Evolutionary conservation across 2,113 vertebrate species (phyloP).

Genomic region (Peromyscus californicus): DNA sequence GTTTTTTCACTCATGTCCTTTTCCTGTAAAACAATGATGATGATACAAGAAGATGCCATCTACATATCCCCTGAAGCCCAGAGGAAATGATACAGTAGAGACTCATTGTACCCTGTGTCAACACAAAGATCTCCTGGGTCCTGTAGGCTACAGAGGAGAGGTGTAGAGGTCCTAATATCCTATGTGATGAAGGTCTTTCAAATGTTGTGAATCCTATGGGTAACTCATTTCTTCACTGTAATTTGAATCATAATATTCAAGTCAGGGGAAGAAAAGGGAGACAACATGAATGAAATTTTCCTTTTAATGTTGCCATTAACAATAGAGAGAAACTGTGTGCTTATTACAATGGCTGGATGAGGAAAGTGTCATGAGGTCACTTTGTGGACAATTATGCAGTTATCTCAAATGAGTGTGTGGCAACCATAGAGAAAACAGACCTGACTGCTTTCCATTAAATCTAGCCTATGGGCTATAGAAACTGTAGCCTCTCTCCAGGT

Average conservation of each 20-base stretch:
- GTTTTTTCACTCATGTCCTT: background rate
- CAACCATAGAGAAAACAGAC: background rate
- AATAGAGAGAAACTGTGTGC: background rate
- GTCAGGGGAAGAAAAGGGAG: background rate
- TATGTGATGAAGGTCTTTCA: background rate
- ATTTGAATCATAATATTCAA: background rate
- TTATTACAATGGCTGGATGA: background rate
- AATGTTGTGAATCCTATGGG: background rate
- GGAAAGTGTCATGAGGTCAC: background rate
- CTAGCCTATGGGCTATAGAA: background rate
- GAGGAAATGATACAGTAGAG: background rate
- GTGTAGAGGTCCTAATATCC: background rate
- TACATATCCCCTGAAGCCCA: no score
- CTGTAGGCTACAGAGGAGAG: background rate
- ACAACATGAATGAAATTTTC: background rate
- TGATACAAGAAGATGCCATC: background rate
- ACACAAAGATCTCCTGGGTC: background rate
- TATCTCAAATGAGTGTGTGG: background rate
- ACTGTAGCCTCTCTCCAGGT: background rate
- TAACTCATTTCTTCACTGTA: background rate
- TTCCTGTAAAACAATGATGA: background rate
- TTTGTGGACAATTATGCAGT: background rate
- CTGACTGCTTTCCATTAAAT: background rate
- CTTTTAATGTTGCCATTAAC: background rate
- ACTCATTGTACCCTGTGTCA: background rate